Conservation (phyloP, 2,888 invertebrate genomes). For the Hypomecis atomaria region DNA sequence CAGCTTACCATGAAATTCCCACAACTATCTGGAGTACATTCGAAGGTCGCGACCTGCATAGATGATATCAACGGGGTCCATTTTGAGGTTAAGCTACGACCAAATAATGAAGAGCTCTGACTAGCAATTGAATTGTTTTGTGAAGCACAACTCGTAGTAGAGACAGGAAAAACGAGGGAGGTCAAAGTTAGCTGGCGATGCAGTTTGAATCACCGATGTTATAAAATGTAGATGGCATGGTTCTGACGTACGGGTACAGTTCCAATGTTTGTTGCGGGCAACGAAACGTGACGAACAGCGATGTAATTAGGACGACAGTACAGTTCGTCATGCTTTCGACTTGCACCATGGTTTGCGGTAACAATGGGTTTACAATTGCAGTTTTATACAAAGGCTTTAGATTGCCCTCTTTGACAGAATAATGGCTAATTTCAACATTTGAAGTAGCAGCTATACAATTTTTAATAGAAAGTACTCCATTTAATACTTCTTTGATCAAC, state of each 20-base stretch:
- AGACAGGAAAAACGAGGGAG: slow-evolving; percentile 46
- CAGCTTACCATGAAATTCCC: slow-evolving; percentile 50
- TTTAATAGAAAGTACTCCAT: no score
- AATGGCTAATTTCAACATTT: neutral
- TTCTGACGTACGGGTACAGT: slow-evolving; percentile 40
- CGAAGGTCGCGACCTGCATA: slow-evolving; percentile 70
- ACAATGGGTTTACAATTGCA: slow-evolving; percentile 36
- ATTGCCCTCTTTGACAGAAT: slow-evolving; percentile 4
- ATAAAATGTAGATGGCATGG: slow-evolving; percentile 38
- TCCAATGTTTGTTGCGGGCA: slow-evolving; percentile 47
- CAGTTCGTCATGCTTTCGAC: slow-evolving; percentile 43
- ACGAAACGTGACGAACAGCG: slow-evolving; percentile 58
- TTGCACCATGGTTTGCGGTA: slow-evolving; percentile 37
- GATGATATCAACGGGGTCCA: slow-evolving; percentile 66
- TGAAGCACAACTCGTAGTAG: slow-evolving; percentile 28
- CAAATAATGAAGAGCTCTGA: slow-evolving; percentile 48
- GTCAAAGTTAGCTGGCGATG: slow-evolving; percentile 51
- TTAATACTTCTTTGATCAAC: no score
- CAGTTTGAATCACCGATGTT: slow-evolving; percentile 61
- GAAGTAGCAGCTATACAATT: neutral
- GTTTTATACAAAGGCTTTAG: slow-evolving; percentile 21
- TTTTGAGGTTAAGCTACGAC: slow-evolving; percentile 54
- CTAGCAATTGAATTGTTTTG: slow-evolving; percentile 31
- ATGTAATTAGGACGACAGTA: slow-evolving; percentile 51
- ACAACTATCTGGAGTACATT: slow-evolving; percentile 63